phyloP scores from a whole-genome alignment of 2,113 vertebrate species.

The Eclectus roratus region DNA sequence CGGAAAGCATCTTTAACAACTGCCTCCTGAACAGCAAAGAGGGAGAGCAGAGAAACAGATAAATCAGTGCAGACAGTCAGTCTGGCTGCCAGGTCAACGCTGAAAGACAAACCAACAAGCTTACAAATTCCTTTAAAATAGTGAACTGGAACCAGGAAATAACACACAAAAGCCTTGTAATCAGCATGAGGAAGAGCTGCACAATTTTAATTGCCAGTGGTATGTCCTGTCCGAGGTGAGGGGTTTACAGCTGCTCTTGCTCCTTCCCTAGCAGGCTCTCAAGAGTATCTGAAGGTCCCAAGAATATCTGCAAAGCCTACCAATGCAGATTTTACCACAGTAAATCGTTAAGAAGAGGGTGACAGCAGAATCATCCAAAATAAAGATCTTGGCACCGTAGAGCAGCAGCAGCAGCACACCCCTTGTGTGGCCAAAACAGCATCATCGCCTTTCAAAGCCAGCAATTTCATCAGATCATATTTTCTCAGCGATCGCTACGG shows the following conservation, averaged over 20 bases:
- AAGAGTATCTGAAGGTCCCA: background rate
- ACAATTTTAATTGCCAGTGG: background rate
- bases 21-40: background rate
- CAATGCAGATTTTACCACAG: background rate
- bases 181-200: background rate
- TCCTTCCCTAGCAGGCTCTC: background rate
- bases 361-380: background rate
- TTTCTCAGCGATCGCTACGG: background rate
- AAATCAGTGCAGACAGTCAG: background rate
- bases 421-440: background rate
- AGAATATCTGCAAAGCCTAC: background rate
- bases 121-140: background rate
- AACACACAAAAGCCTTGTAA: background rate
- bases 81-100: background rate
- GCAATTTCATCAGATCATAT: background rate
- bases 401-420: background rate
- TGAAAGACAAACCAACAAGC: background rate
- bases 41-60: background rate
- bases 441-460: background rate
- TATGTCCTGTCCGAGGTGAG: background rate
- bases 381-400: background rate
- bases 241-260: background rate
- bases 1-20: background rate
- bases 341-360: background rate
- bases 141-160: background rate